phyloP scores from a whole-genome alignment of 1,140 invertebrate genomes.

The Drosophila repleta region DNA sequence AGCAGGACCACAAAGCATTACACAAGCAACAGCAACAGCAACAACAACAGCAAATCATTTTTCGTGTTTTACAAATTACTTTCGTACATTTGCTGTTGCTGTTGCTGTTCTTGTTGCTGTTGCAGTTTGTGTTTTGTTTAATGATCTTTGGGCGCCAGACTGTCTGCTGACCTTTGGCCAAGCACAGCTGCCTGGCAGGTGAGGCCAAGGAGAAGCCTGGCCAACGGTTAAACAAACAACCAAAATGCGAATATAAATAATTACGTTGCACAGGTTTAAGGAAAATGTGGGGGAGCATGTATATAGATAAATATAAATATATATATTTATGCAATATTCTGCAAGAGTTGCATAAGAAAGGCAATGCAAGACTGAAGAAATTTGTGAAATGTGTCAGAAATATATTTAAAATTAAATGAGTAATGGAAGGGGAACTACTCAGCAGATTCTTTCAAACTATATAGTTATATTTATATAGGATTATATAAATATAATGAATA shows the following conservation, averaged over 20 bases:
- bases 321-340: too few relatives aligned
- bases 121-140: conserved; percentile 38
- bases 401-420: too few relatives aligned
- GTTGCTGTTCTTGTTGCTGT: not conserved
- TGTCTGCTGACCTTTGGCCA: conserved; percentile 76
- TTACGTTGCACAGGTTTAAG: not conserved
- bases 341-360: too few relatives aligned
- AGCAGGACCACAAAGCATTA: conserved; percentile 37
- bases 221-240: not conserved
- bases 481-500: too few relatives aligned
- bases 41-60: conserved; percentile 54
- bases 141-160: conserved; percentile 70
- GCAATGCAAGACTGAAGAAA: too few relatives aligned
- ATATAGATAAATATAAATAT: too few relatives aligned
- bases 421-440: too few relatives aligned
- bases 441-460: too few relatives aligned
- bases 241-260: conserved; percentile 1
- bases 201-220: not conserved
- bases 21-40: conserved; percentile 4
- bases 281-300: not conserved
- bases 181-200: conserved; percentile 16
- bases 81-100: conserved; percentile 52
- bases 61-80: conserved; percentile 78
- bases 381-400: too few relatives aligned
- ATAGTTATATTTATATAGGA: too few relatives aligned